Base-by-base conservation (phyloP, 2,888 invertebrate genomes). In the Lampropteryx suffumata region DNA sequence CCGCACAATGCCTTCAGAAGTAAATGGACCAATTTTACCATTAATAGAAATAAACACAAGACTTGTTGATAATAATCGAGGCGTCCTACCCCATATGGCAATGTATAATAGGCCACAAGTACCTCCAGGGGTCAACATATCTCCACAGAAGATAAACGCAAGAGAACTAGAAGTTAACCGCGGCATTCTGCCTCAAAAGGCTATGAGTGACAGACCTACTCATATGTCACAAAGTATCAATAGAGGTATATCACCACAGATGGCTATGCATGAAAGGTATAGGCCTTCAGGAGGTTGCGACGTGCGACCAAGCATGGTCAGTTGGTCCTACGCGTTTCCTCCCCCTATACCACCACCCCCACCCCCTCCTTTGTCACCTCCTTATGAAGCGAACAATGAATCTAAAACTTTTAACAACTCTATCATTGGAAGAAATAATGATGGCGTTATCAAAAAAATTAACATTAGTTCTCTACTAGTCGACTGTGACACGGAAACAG, bases 361-460 rank as follows among this genome's bases (percentile, higher is more conserved):
- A 1, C 49, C 41, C 3, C 63, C 44, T 8, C 46, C 51, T 1
- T 43, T 47, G 6, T 35, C 45, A 32, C 45, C 17, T 6, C 14
- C 29, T 29, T 21, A 1, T n/a, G n/a, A n/a, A n/a, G n/a, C n/a
- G n/a, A n/a, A n/a, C n/a, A 12, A 0, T 17, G 4, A 17, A 14
- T 14, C 14, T 1, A 11, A 10, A 28, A 13, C 11, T 8, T 21
- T 29, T 49, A 32, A 32, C 17, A 45, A 32, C 41, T 59, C 61
- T 27, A 51, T 61, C 39, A 64, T 64, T 8, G 66, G 65, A 3
- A 50, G 43, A n/a, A 64, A 67, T 47, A 42, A 47, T n/a, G 44
- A 44, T 27, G 64, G 62, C 8, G 14, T 55, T 5, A 47, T 68
- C 2, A 64, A 63, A 27, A 69, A 65, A 55, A 70, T 64, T 21